Conservation (phyloP, 2,888 invertebrate species). For the Drosophila anomelani region DNA sequence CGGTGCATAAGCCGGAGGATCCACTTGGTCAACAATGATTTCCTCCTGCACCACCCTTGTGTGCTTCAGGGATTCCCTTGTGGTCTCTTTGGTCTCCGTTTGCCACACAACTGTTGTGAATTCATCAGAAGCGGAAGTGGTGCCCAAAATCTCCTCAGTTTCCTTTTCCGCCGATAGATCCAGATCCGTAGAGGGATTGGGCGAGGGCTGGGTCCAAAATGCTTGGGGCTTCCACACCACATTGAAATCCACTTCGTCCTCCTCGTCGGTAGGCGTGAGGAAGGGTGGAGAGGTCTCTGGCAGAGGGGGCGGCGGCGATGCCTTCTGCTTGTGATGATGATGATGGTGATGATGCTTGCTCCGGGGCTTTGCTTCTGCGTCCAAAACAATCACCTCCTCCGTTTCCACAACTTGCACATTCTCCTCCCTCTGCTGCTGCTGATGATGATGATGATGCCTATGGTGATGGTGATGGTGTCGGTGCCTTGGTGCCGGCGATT, state of each 20-base stretch:
- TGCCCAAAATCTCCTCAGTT: not conserved
- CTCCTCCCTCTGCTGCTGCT: conserved; percentile 10
- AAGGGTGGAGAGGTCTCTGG: conserved; percentile 56
- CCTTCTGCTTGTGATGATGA: conserved; percentile 36
- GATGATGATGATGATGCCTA: conserved; percentile 32
- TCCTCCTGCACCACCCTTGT: conserved; percentile 26
- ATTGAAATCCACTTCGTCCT: conserved; percentile 37
- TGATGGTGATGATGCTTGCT: conserved; percentile 37
- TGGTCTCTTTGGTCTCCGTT: conserved; percentile 12
- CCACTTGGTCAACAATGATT: conserved; percentile 13
- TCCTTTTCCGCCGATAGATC: conserved; percentile 9
- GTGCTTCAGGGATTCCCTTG: conserved; percentile 11
- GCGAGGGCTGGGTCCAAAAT: conserved; percentile 22
- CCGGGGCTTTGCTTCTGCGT: conserved; percentile 10
- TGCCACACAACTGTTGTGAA: conserved; percentile 36
- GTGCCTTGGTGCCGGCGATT: conserved; percentile 17
- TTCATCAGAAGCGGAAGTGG: conserved; percentile 35
- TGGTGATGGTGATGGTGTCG: conserved; percentile 50
- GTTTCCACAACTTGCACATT: conserved; percentile 23
- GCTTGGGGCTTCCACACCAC: conserved; percentile 40
- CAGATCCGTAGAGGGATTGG: conserved; percentile 16
- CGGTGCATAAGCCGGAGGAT: conserved; percentile 29
- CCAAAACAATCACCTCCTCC: conserved; percentile 36
- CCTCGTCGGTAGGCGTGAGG: conserved; percentile 56
- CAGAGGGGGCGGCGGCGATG: conserved; percentile 62